These are phyloP conservation scores for Tinea semifulvella DNA, from an alignment of 2,888 invertebrate species.

Conservation along the genomic window DNA sequence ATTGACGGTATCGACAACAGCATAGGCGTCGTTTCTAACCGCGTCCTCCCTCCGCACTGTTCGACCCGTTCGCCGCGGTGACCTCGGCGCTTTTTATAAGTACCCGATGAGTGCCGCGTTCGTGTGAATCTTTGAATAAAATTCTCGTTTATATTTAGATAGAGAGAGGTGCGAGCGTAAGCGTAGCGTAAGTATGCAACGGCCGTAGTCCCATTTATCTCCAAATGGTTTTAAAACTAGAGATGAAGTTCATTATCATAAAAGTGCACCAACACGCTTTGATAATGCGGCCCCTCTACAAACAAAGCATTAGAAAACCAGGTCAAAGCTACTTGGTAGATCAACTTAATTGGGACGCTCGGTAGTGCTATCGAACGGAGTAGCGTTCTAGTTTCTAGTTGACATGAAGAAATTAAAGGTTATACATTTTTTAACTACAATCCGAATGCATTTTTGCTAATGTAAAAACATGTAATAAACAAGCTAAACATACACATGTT, in stretches of 20 bases:
- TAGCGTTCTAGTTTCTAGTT: slow-evolving; percentile 3
- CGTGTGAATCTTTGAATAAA: slow-evolving; percentile 44
- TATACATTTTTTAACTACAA: slow-evolving; percentile 16
- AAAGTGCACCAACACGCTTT: slow-evolving; percentile 1
- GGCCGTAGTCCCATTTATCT: neutral
- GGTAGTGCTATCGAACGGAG: slow-evolving; percentile 9
- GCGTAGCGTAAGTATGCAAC: slow-evolving; percentile 6
- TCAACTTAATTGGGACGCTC: slow-evolving; percentile 9
- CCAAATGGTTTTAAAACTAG: neutral
- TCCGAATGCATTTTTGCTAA: slow-evolving; percentile 20
- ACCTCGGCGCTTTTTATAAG: slow-evolving; percentile 65
- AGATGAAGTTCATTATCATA: too few relatives aligned
- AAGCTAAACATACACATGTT: too few relatives aligned
- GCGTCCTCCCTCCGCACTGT: slow-evolving; percentile 59
- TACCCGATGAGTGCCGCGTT: slow-evolving; percentile 52
- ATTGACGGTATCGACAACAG: slow-evolving; percentile 9
- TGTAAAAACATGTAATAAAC: too few relatives aligned
- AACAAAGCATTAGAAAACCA: slow-evolving; percentile 4
- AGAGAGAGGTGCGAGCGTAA: slow-evolving; percentile 24
- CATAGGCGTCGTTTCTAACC: slow-evolving; percentile 50
- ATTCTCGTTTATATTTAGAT: slow-evolving; percentile 53
- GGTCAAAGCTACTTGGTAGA: slow-evolving; percentile 11
- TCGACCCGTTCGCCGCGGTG: slow-evolving; percentile 31
- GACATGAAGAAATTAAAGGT: neutral
- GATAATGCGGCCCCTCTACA: neutral